These are phyloP conservation scores for Anabacerthia variegaticeps DNA, from an alignment of 2,797 vertebrate genomes.

Conservation along the genomic window DNA sequence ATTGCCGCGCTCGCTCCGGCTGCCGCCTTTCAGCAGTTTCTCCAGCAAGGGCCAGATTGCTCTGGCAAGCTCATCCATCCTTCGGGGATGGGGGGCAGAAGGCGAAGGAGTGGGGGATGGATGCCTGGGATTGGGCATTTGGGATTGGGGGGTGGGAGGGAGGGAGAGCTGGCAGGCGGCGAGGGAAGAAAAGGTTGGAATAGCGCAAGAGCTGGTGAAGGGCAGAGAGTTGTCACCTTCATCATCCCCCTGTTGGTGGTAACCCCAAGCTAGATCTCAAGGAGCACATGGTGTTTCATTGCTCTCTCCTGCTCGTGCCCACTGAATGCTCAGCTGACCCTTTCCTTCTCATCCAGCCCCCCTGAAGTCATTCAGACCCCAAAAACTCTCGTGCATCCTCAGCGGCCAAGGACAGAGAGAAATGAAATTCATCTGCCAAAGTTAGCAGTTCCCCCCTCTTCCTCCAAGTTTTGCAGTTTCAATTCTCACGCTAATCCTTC, in stretches of 20 bases:
- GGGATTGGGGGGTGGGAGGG: not conserved
- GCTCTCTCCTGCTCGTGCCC: fast-evolving
- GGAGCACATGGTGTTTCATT: not conserved
- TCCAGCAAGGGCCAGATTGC: conserved; percentile 45
- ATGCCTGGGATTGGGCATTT: not conserved
- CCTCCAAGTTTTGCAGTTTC: not conserved
- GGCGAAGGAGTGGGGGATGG: not conserved
- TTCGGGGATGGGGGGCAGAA: not conserved
- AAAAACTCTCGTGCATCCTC: not conserved
- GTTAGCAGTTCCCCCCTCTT: not conserved
- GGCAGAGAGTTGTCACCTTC: fast-evolving
- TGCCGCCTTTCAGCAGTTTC: not conserved
- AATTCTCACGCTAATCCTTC: not conserved
- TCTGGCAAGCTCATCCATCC: conserved; percentile 45
- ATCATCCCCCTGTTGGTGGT: not conserved
- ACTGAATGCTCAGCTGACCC: not conserved
- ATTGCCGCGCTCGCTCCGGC: conserved; percentile 27
- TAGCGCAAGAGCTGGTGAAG: not conserved
- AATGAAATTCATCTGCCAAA: not conserved
- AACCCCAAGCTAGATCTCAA: not conserved
- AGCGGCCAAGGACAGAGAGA: fast-evolving
- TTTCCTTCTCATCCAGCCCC: not conserved
- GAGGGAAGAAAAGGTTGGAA: not conserved
- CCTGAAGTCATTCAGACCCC: not conserved
- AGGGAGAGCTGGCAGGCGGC: not conserved